These are phyloP conservation scores for Hyposmocoma kahamanoa DNA, from an alignment of 1,140 invertebrate genomes.

Conservation along the genomic window DNA sequence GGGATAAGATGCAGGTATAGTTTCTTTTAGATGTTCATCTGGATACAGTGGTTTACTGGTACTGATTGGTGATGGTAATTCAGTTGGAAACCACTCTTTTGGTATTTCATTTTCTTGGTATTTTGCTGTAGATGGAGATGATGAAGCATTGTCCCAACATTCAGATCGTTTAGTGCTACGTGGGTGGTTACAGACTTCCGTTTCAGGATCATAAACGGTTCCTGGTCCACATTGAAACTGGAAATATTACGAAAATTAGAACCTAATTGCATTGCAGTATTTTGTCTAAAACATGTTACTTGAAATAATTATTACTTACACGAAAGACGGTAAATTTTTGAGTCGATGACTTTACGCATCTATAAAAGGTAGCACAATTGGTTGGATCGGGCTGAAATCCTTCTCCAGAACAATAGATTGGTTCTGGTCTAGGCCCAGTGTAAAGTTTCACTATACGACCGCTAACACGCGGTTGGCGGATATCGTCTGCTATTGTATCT, in stretches of 20 bases:
- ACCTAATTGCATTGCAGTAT: too few relatives aligned
- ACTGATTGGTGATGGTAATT: slow-evolving; percentile 49
- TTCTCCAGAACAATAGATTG: slow-evolving; percentile 61
- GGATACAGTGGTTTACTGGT: slow-evolving; percentile 16
- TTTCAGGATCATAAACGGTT: slow-evolving; percentile 80
- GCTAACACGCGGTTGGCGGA: slow-evolving; percentile 29
- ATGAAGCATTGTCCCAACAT: slow-evolving; percentile 58
- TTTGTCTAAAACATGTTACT: not conserved
- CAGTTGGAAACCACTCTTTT: slow-evolving; percentile 18
- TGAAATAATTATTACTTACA: slow-evolving; percentile 28
- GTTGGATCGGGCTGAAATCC: slow-evolving; percentile 79
- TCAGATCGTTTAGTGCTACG: slow-evolving; percentile 75
- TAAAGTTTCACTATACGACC: slow-evolving; percentile 54
- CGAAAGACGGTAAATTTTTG: slow-evolving; percentile 53
- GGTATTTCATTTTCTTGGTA: slow-evolving; percentile 46
- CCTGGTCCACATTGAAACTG: slow-evolving; percentile 81
- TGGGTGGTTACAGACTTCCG: slow-evolving; percentile 80
- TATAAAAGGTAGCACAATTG: slow-evolving; percentile 76
- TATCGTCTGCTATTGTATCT: slow-evolving; percentile 9
- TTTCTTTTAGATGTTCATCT: slow-evolving; percentile 3
- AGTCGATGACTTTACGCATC: slow-evolving; percentile 68
- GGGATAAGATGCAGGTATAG: not conserved
- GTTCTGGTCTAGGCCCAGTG: slow-evolving; percentile 38
- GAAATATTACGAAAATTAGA: slow-evolving; percentile 52
- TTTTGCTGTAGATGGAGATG: slow-evolving; percentile 12